Conservation (phyloP, 2,888 invertebrate genomes). For the Periphyllus acericola region DNA sequence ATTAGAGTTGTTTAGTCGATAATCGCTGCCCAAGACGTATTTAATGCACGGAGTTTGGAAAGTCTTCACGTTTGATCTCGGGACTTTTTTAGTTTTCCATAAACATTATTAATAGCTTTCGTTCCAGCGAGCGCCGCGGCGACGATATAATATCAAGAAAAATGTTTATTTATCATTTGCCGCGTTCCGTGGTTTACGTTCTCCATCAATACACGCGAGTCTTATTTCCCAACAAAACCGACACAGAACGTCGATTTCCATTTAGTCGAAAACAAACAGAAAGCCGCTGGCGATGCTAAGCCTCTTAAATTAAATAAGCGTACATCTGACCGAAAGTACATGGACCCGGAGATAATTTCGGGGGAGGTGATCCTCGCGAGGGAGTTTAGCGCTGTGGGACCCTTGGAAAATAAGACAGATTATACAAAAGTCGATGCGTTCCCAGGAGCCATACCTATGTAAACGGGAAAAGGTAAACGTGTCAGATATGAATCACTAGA, state of each 20-base stretch:
- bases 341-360: neutral
- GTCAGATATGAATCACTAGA: slow-evolving; percentile 38
- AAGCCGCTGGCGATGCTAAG: neutral
- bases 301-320: slow-evolving; percentile 38
- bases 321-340: slow-evolving; percentile 2
- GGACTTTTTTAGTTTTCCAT: neutral
- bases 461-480: slow-evolving; percentile 41
- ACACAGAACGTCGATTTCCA: neutral
- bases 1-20: neutral
- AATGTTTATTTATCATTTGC: no score
- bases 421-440: slow-evolving; percentile 50
- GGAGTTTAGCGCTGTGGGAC: slow-evolving; percentile 18
- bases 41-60: neutral
- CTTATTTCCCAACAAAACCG: neutral
- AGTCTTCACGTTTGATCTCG: neutral
- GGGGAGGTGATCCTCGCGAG: neutral
- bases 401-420: slow-evolving; percentile 53
- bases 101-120: neutral
- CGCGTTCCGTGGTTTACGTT: neutral
- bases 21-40: neutral
- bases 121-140: neutral
- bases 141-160: no score
- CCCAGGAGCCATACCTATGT: slow-evolving; percentile 19
- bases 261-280: neutral
- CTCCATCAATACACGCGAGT: neutral